These are phyloP conservation scores for Carapus acus DNA, from an alignment of 2,797 vertebrate genomes.

Conservation along the genomic window DNA sequence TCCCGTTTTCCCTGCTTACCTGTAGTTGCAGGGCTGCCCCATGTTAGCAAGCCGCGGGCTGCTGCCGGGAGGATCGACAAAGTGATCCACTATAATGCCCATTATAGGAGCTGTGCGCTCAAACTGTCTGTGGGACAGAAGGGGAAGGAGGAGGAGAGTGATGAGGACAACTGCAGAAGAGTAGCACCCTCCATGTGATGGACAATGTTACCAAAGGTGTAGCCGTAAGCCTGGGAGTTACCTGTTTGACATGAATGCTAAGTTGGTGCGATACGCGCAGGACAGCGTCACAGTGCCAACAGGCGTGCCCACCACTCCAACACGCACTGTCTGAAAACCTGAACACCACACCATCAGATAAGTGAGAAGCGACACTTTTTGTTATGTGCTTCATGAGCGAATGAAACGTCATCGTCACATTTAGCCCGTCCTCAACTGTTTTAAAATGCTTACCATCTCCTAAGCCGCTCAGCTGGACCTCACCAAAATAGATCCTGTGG, in stretches of 20 bases:
- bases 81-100: slow-evolving; percentile 99
- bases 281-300: slow-evolving; percentile 93
- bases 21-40: slow-evolving; percentile 71
- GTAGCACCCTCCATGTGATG: neutral
- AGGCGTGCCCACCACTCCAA: slow-evolving; percentile 95
- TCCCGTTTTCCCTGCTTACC: slow-evolving; percentile 49
- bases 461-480: slow-evolving; percentile 91
- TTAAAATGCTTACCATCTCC: slow-evolving; percentile 99
- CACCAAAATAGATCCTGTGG: slow-evolving; percentile 98
- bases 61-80: slow-evolving; percentile 89
- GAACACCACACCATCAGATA: slow-evolving; percentile 3
- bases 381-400: no score
- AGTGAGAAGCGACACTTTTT: no score
- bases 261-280: slow-evolving; percentile 95
- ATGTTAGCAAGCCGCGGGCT: slow-evolving; percentile 75
- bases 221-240: slow-evolving; percentile 62
- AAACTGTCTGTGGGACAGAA: slow-evolving; percentile 80
- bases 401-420: no score
- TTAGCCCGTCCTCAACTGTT: no score
- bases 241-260: slow-evolving; percentile 98
- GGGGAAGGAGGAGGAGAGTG: no score
- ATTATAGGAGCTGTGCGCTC: slow-evolving; percentile 94
- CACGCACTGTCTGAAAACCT: slow-evolving; percentile 97
- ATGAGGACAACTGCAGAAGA: no score
- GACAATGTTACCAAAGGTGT: no score